Base-by-base conservation (phyloP, 2,888 invertebrate genomes). In the Trichogramma evanescens region DNA sequence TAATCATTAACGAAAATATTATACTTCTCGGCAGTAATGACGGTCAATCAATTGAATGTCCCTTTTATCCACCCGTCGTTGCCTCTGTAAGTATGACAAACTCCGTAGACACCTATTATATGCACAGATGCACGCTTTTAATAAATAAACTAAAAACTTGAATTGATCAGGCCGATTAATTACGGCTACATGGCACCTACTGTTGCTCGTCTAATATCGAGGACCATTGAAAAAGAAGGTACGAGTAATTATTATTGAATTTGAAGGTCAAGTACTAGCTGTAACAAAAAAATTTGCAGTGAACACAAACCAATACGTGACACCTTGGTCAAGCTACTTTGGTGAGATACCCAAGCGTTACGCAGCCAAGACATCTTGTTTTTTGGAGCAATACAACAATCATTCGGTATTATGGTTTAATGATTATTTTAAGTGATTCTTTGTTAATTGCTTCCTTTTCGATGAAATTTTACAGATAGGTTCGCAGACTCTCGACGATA, bases 171-270 rank as follows among this genome's bases (percentile, higher is more conserved):
- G 4, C 46, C 61, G 1, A 46, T 57, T 26, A 54, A 54, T 50
- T 61, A 61, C 8, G 61, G 61, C 4, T 61, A 57, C 10, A 40
- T 57, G 3, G 61, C 50, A 9, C 61, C 61, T 5, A 53, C 50
- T 0, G 46, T 61, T 8, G 54, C 50, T n/a, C 54, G 54, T 1
- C 46, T 46, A 5, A 61, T 61, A 42, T n/a, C 57, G 5, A 42
- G 13, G 6, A 45, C 57, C n/a, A 45, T 61, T 48, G 54, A 50
- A 13, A 57, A 61, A 46, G 54, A 57, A 61, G 56, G 61, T 61
- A 39, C 4, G 3, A 54, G 9, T 46, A 13, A 49, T 48, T 10
- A 42, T 38, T 44, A 46, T 8, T 4, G 10, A 6, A 6, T 10
- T 7, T 13, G 6, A 10, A 10, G 10, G 10, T 10, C 5, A n/a